Percentiles rank a stretch among this genome's conserved stretches.
phyloP scores from a whole-genome alignment of 2,113 vertebrate species.

The Vulpes ferrilata region DNA sequence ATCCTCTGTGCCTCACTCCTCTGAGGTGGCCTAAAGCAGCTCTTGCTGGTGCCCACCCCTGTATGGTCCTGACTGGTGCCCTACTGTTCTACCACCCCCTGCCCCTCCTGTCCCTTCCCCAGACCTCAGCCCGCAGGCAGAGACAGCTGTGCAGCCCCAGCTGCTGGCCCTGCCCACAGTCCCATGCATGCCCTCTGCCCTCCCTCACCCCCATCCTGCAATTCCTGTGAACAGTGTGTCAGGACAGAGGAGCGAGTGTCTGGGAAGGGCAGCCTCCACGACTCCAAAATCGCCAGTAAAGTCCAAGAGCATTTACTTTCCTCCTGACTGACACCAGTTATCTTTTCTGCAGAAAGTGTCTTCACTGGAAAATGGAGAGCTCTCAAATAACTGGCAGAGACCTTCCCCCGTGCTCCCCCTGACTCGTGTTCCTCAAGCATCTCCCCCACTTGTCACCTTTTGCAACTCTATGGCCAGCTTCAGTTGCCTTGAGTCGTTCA shows the following conservation, averaged over 20 bases:
- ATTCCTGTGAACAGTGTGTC: not conserved
- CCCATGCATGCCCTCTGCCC: too few relatives aligned
- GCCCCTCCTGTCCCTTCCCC: not conserved
- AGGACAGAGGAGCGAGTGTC: not conserved
- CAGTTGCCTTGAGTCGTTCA: not conserved
- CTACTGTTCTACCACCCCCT: not conserved
- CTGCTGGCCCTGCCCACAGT: not conserved
- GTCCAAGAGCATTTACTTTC: not conserved
- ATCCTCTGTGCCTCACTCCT: not conserved
- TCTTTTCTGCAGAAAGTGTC: not conserved
- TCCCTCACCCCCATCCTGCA: not conserved
- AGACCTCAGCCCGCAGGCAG: not conserved
- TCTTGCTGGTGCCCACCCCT: not conserved
- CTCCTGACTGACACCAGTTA: not conserved
- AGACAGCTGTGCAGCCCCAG: not conserved
- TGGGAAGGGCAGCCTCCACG: not conserved
- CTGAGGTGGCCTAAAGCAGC: not conserved
- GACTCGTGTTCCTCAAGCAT: not conserved
- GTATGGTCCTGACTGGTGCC: not conserved
- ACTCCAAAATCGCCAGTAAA: not conserved
- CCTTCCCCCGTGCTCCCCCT: not conserved
- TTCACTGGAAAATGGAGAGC: not conserved
- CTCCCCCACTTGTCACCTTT: rapidly evolving
- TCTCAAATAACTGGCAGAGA: not conserved
- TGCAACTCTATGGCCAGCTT: not conserved